Evolutionary conservation across 1,140 invertebrate species (phyloP).

Genomic region (Philopotamus ludificatus): DNA sequence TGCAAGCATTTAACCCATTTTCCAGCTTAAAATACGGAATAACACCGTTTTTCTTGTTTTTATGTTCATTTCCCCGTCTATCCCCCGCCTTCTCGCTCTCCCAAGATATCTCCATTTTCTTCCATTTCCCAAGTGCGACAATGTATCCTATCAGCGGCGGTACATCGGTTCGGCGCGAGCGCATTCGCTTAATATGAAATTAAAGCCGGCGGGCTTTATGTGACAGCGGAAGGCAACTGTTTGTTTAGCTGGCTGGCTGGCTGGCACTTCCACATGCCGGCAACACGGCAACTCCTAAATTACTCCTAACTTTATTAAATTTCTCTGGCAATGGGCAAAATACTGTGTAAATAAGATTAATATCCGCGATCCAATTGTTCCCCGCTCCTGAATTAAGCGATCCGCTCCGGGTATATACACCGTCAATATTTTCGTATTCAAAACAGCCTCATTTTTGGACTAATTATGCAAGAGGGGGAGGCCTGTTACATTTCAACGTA

Average conservation of each 20-base stretch:
- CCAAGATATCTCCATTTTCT: no score
- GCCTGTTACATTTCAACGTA: no score
- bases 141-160: slow-evolving; percentile 11
- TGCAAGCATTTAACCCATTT: no score
- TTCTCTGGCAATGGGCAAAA: background rate
- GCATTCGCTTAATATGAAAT: slow-evolving; percentile 19
- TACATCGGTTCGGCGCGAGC: slow-evolving; percentile 9
- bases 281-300: slow-evolving; percentile 14
- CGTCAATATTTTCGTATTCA: no score
- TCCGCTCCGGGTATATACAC: no score
- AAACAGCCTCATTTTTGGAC: no score
- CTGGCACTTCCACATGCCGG: background rate
- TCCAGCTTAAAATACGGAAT: no score
- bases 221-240: slow-evolving; percentile 12
- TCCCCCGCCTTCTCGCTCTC: no score
- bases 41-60: background rate
- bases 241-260: slow-evolving; percentile 1
- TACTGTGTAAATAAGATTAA: background rate
- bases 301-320: slow-evolving; percentile 15
- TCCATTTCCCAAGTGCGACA: background rate
- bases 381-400: no score
- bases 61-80: background rate
- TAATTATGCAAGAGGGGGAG: no score
- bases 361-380: background rate
- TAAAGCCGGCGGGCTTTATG: slow-evolving; percentile 18